Base-by-base conservation (phyloP, 2,888 invertebrate species). In the Eupithecia subfuscata region DNA sequence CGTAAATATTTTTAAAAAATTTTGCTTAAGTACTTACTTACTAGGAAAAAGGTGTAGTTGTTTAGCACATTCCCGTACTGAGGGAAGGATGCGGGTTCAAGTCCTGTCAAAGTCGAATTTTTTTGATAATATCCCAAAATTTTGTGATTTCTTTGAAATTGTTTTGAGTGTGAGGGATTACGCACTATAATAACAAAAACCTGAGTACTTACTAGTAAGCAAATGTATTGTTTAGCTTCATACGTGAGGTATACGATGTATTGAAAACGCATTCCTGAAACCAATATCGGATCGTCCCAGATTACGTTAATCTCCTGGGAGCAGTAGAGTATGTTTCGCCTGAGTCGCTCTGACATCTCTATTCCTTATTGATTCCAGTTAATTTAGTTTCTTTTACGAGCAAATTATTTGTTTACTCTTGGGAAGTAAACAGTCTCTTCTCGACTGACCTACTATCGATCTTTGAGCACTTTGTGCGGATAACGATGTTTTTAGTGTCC, bases 311-410 rank as follows among this genome's bases (percentile, higher is more conserved):
- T 60, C 60, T 60, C 34, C 34, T 64, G 34, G 18, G 34, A 64
- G 18, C 16, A 4, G 8, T 34, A 34, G 64, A 34, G 30, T 63
- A 81, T 79, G 82, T 83, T 85, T 83, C 80, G 82, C 82, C 83
- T 82, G 83, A 85, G 79, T 81, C 82, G 81, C 80, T 81, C 79
- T 78, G 81, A 81, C 81, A 81, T 82, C 81, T 80, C 81, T 74
- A 80, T 79, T 80, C 74, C 83, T 86, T 86, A 85, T 83, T 78
- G 79, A 79, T 84, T 76, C 84, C 82, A 84, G 84, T 86, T 90
- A 90, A 90, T 90, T 91, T 87, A 72, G 88, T 87, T 88, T 84
- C 82, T 85, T 91, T 90, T 88, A 89, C 87, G 88, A 87, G 78
- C 86, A 83, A 80, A 84, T 83, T 91, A 90, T 91, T 91, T 92